These are phyloP conservation scores for Netelia inedita DNA, from an alignment of 2,888 invertebrate species.

Conservation along the genomic window DNA sequence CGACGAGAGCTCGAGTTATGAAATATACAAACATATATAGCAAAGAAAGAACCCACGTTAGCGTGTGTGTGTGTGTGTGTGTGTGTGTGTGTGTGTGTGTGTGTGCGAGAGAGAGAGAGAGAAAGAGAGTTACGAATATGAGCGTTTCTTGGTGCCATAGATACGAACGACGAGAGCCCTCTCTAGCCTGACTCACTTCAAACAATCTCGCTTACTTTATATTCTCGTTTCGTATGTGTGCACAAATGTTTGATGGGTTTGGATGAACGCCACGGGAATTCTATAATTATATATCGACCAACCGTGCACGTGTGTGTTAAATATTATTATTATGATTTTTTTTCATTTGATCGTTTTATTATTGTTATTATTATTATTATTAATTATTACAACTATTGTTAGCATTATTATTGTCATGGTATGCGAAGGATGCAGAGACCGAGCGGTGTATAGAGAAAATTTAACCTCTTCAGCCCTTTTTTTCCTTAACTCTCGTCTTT, in stretches of 20 bases:
- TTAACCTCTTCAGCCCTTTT: neutral
- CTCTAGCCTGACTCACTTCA: constrained; percentile 75
- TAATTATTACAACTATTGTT: too few relatives aligned
- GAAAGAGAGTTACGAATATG: constrained; percentile 24
- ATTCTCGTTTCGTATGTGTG: constrained; percentile 70
- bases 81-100: constrained; percentile 10
- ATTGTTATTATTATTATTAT: too few relatives aligned
- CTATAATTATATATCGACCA: neutral
- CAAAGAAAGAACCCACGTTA: constrained; percentile 28
- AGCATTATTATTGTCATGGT: neutral
- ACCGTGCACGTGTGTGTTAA: neutral
- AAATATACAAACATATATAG: constrained; percentile 81
- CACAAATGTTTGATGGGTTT: constrained; percentile 77
- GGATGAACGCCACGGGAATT: constrained; percentile 27
- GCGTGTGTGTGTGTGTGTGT: constrained; percentile 27
- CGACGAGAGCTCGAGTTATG: constrained; percentile 77
- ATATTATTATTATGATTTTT: too few relatives aligned
- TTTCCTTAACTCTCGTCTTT: constrained; percentile 15
- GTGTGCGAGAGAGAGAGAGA: too few relatives aligned
- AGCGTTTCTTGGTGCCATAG: constrained; percentile 32
- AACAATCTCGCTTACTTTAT: constrained; percentile 77
- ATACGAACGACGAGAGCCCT: constrained; percentile 43
- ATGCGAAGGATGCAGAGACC: neutral
- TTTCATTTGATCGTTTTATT: too few relatives aligned
- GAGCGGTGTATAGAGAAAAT: neutral